These are phyloP conservation scores for Ceratosolen solmsi DNA, from an alignment of 1,140 invertebrate species.

Conservation along the genomic window DNA sequence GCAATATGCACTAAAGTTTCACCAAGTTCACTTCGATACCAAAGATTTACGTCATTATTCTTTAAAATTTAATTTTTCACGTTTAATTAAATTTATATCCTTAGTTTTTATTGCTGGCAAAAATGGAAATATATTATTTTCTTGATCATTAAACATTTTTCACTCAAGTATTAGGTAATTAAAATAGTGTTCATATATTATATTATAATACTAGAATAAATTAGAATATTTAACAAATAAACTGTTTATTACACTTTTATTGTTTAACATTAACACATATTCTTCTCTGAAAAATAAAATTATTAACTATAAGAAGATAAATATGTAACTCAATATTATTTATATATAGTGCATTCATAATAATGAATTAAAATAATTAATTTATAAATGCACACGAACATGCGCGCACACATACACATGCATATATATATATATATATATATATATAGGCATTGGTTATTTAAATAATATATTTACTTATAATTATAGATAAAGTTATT, in stretches of 20 bases:
- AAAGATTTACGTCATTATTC: neutral
- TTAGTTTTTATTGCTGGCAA: neutral
- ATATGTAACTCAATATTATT: no score
- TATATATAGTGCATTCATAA: no score
- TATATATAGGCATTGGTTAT: no score
- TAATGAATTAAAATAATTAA: no score
- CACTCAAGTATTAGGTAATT: neutral
- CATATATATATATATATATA: no score
- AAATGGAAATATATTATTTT: neutral
- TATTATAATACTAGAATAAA: no score
- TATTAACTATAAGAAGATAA: no score
- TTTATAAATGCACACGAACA: no score
- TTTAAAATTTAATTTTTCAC: conserved; percentile 9
- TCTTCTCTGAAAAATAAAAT: neutral
- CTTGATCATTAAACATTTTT: neutral
- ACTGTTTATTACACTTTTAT: neutral
- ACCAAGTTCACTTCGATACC: conserved; percentile 9
- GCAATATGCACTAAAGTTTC: conserved; percentile 34
- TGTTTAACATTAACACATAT: neutral
- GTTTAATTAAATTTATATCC: neutral
- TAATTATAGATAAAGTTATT: no score
- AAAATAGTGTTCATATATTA: no score
- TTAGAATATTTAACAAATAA: neutral
- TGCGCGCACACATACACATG: no score
- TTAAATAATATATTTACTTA: no score